Evolutionary conservation across 2,888 invertebrate genomes (phyloP), one percentile per base, ranked within the genome.

Genomic region (Temnothorax ravouxi): DNA sequence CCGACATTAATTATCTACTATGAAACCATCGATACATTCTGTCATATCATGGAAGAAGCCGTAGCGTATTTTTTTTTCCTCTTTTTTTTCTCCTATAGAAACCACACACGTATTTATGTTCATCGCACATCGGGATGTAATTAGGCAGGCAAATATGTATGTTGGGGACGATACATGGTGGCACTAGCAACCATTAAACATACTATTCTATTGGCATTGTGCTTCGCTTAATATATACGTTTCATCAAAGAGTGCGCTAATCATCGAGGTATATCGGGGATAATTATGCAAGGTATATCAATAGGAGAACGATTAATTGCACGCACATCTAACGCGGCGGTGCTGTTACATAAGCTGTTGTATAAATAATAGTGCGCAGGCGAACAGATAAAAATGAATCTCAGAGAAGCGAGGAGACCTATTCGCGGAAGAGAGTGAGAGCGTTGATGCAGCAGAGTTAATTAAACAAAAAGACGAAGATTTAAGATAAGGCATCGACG

Each of bases 121-220:
- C 41, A 75, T 54, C 62, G 62, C 62, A 64, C 54, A 67, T 77
- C 11, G 52, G 64, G 62, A 81, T 75, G 52, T 75, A 81, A 75
- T 81, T 90, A 89, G 87, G 91, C 91, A 91, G 90, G 91, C 87
- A 91, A 72, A 89, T 91, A 91, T 91, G 91, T 91, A 91, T 91
- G 91, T 91, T 90, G 88, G 91, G 91, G 91, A 91, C 91, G 91
- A 91, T 91, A 83, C 75, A 87, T 91, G 91, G 91, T 87, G 89
- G 91, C 85, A 88, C 81, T 88, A 89, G 92, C 92, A 91, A 91
- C 92, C 92, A 91, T 54, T 92, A 80, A 80, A 80, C 88, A 90
- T 83, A 88, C 87, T 92, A 90, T 88, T 88, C 89, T 92, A 92
- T 67, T 90, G 88, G 88, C 89, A 88, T 88, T 88, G 89, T 91